Base-by-base conservation (phyloP, 35 echinoderm and acorn worm genomes). In the Amphiura filiformis region DNA sequence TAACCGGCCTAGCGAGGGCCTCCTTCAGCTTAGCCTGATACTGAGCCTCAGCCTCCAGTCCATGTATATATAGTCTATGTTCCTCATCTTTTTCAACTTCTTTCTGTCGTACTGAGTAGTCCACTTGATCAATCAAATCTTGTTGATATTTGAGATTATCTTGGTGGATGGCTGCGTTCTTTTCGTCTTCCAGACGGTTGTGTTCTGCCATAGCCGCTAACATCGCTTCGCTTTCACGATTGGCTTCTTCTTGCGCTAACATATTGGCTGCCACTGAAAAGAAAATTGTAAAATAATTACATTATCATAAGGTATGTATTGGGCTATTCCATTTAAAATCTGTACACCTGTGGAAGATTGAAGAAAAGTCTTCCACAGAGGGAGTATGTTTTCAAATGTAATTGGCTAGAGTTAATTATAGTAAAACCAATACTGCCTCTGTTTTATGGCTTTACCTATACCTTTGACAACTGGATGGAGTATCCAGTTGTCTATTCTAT, bases 21-120 rank as follows among this genome's bases (percentile, higher is more conserved):
- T 99, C 96, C 87, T 99, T 99, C 70, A 99, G 35, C 81, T 99
- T 99, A 18, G 96, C 96, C 75, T 99, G 96, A 80, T 99, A 99
- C 39, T 90, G 65, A 18, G 96, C 96, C 83, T 99, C 96, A 13
- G 93, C 87, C 77, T 94, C 90, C n/a, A 99, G 81, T 39, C 96
- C 96, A 38, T 92, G 78, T 39, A 99, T 83, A 44, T 99, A 99
- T 57, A 95, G 86, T 78, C 90, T 76, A 77, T 99, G 90, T 36
- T 99, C 96, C 77, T 99, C 96, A 78, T 99, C 96, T 38, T 93
- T 89, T 36, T 82, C 90, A 3, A 83, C 39, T 56, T 99, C 96
- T n/a, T 88, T 75, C 88, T 87, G 80, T 11, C 93, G 23, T 22
- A 86, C 61, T 34, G 76, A 84, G 81, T 90, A 94, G 47, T 99